Percentiles rank a stretch among this genome's conserved stretches.
phyloP scores from a whole-genome alignment of 2,888 invertebrate species.

The Pterostichus madidus region DNA sequence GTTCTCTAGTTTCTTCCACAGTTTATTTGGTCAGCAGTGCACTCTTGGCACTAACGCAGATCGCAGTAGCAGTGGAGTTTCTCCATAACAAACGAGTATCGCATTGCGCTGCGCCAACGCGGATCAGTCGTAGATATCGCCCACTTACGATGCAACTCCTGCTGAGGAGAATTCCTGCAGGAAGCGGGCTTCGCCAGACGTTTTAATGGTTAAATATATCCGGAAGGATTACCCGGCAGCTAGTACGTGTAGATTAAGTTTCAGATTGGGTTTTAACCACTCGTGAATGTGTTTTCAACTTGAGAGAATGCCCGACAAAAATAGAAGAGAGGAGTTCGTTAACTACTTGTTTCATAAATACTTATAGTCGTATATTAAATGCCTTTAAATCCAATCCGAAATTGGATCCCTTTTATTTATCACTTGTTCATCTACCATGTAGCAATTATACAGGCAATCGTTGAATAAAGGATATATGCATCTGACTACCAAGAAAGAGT shows the following conservation, averaged over 20 bases:
- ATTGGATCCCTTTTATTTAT: constrained; percentile 21
- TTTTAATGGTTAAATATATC: constrained; percentile 65
- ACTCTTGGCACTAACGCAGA: neutral
- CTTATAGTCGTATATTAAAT: constrained; percentile 18
- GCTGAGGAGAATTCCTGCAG: constrained; percentile 9
- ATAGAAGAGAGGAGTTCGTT: constrained; percentile 18
- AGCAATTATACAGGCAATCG: too few relatives aligned
- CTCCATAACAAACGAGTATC: constrained; percentile 38
- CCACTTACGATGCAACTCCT: constrained; percentile 54
- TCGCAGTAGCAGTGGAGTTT: constrained; percentile 9
- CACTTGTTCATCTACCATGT: neutral
- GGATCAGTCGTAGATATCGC: constrained; percentile 44
- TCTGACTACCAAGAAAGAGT: too few relatives aligned
- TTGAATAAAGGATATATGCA: too few relatives aligned
- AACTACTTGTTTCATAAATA: constrained; percentile 45
- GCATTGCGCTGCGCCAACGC: neutral
- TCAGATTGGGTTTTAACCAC: constrained; percentile 61
- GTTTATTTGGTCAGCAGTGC: too few relatives aligned
- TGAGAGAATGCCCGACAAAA: constrained; percentile 34
- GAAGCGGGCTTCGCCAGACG: constrained; percentile 52
- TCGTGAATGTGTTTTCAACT: constrained; percentile 34
- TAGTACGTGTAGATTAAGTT: constrained; percentile 64
- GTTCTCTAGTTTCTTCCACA: too few relatives aligned
- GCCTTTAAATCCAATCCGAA: neutral
- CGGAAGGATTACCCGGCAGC: constrained; percentile 59